Base-by-base conservation (phyloP, 2,888 invertebrate species). In the Arenicola marina region DNA sequence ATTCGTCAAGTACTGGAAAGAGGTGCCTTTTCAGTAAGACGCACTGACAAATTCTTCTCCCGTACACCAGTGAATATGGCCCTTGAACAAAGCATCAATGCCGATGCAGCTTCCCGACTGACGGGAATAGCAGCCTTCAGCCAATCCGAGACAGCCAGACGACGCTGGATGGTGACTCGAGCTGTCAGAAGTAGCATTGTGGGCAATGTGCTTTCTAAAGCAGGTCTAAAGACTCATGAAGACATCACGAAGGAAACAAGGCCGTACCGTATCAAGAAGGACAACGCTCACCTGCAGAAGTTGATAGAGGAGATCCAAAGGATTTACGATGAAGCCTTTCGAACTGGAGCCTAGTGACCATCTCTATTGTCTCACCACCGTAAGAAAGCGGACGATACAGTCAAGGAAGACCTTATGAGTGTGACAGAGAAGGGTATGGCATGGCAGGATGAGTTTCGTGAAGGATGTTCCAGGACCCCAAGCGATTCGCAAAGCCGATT, bases 401-500 rank as follows among this genome's bases (percentile, higher is more conserved):
- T 38, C 29, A 46, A 61, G 28, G 46, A 59, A 33, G 48, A 61
- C 28, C 44, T 62, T n/a, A 53, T 60, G 4, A 60, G 28, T 21
- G 26, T 51, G 24, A 29, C 33, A 44, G 59, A 59, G 43, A 62
- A 59, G 15, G 33, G 43, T 54, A n/a, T 59, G 33, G 2, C n/a
- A 56, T 61, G 61, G 60, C 15, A 26, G 21, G 43, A 61, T 28
- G 60, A 68, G 11, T 68, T 70, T 56, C 44, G 26, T 31, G 28
- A 38, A 31, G 62, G 33, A 1, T 66, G 67, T 46, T 60, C 24
- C 21, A 26, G 31, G 59, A 62, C 28, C 18, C 56, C 18, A 28
- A 24, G 1, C 15, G 63, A 2, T 69, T 67, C 54, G 65, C 67
- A 58, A 63, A 61, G 15, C 58, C 65, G 32, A 59, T 69, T 15